Percentiles rank a stretch among this genome's conserved stretches.
These are phyloP conservation scores for Ophioninae sp. DNA, from an alignment of 2,888 invertebrate genomes.

Conservation along the genomic window DNA sequence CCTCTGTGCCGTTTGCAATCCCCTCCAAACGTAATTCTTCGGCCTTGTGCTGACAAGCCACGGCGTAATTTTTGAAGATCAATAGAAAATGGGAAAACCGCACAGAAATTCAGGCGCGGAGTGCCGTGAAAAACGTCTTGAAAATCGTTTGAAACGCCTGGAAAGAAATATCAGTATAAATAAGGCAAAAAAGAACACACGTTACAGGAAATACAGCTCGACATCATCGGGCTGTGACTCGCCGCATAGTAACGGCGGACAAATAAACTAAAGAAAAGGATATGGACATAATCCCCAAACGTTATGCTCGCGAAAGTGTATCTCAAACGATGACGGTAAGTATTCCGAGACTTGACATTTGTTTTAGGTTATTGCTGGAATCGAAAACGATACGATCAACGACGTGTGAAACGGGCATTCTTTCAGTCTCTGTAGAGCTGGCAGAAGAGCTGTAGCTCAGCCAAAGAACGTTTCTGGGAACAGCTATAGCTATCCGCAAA, in stretches of 20 bases:
- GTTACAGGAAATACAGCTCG: slow-evolving; percentile 46
- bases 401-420: slow-evolving; percentile 10
- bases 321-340: too few species aligned
- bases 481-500: too few species aligned
- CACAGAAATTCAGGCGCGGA: slow-evolving; percentile 32
- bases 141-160: slow-evolving; percentile 38
- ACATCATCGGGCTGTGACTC: slow-evolving; percentile 30
- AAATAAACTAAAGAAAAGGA: slow-evolving; percentile 2
- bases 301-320: slow-evolving; percentile 4
- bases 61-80: slow-evolving; percentile 29
- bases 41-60: slow-evolving; percentile 46
- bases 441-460: slow-evolving; percentile 31
- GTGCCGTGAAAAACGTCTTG: slow-evolving; percentile 40
- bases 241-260: slow-evolving; percentile 7
- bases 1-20: background rate
- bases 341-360: too few species aligned
- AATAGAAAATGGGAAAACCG: slow-evolving; percentile 41
- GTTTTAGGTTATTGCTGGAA: too few species aligned
- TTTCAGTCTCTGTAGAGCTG: slow-evolving; percentile 34
- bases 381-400: too few species aligned
- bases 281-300: slow-evolving; percentile 30
- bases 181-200: slow-evolving; percentile 35
- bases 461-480: slow-evolving; percentile 2
- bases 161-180: slow-evolving; percentile 38
- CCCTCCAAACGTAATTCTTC: slow-evolving; percentile 33